A percentile compares a stretch with the other conserved stretches of the same genome.
Conservation (phyloP, 1,140 invertebrate genomes). For the Anadara kagoshimensis region DNA sequence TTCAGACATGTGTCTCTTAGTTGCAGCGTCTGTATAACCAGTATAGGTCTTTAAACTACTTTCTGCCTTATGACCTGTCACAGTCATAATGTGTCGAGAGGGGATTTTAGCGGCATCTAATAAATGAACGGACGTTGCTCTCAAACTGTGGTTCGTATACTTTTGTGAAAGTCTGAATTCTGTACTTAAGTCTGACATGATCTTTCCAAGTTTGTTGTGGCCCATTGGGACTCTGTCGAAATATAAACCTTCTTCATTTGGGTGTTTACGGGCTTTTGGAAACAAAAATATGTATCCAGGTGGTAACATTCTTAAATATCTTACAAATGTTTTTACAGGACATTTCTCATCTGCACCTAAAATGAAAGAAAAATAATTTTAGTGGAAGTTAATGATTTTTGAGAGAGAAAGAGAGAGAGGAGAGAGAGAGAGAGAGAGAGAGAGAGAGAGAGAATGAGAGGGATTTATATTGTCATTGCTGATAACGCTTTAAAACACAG, state of each 20-base stretch:
- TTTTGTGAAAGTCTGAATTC: conserved; percentile 1
- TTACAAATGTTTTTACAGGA: not conserved
- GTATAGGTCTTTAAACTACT: conserved; percentile 17
- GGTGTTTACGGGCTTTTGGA: not conserved
- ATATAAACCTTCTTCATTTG: not conserved
- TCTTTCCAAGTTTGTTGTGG: not conserved
- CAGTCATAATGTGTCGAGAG: not conserved
- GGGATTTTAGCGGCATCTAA: not conserved
- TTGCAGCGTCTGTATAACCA: not conserved
- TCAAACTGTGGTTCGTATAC: conserved; percentile 1
- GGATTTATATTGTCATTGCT: no score
- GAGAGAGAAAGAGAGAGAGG: no score
- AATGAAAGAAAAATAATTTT: not conserved
- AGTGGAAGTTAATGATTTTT: not conserved
- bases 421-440: no score
- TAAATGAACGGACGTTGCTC: conserved; percentile 4
- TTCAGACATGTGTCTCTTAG: not conserved
- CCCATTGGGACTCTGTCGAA: not conserved
- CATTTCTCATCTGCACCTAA: not conserved
- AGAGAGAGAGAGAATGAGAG: no score
- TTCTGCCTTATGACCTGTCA: conserved; percentile 6
- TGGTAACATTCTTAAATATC: not conserved
- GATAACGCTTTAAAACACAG: no score
- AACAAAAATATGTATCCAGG: not conserved
- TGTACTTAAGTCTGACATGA: conserved; percentile 2